Conservation (phyloP, 1,140 invertebrate species). For the Euwallacea similis region DNA sequence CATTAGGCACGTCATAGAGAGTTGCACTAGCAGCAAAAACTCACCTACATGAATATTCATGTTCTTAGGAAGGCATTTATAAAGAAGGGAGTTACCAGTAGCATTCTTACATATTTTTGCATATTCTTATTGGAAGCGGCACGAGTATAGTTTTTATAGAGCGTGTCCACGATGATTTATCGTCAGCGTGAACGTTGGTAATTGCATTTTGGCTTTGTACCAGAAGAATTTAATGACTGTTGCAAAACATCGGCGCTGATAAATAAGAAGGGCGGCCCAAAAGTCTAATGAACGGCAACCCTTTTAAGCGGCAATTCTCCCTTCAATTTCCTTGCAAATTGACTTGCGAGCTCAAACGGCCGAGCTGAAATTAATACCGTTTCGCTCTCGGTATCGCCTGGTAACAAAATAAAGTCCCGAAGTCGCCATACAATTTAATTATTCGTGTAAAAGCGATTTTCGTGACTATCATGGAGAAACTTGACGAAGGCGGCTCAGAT, state of each 20-base stretch:
- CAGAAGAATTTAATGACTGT: no score
- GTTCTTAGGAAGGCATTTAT: conserved; percentile 8
- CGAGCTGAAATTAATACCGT: conserved; percentile 31
- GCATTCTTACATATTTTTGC: conserved; percentile 14
- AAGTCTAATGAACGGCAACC: conserved; percentile 2
- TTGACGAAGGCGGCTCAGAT: conserved; percentile 25
- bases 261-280: no score
- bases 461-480: conserved; percentile 25
- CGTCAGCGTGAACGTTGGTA: neutral
- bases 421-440: conserved; percentile 38
- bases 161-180: conserved; percentile 9
- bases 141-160: conserved; percentile 7
- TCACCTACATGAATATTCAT: conserved; percentile 12
- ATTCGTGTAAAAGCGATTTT: conserved; percentile 36
- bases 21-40: neutral
- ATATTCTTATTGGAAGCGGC: conserved; percentile 11
- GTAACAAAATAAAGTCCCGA: conserved; percentile 36
- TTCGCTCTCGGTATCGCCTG: conserved; percentile 14
- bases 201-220: conserved; percentile 8
- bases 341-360: conserved; percentile 34
- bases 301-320: conserved; percentile 22
- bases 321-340: conserved; percentile 38
- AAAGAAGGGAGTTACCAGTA: conserved; percentile 8
- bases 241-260: no score
- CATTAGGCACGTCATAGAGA: no score